Base-by-base conservation (phyloP, 23 tunicate species). In the Styela plicata region DNA sequence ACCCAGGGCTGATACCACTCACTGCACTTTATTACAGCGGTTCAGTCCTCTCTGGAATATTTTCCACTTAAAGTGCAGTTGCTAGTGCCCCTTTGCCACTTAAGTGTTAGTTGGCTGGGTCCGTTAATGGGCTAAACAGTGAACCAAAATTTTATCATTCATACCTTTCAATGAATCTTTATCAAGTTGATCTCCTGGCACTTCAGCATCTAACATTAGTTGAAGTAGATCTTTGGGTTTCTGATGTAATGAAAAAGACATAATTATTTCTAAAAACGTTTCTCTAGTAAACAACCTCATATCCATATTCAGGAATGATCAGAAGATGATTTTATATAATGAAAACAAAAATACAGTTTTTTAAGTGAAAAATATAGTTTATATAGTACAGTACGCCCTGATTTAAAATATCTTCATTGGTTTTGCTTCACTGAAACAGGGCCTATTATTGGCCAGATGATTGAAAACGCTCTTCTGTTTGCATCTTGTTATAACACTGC, bases 191-290 rank as follows among this genome's bases (percentile, higher is more conserved):
- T 82, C 53, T 24, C 86, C 87, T 26, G 85, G 25, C 0, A 91
- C 75, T 83, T 79, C 66, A 63, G 85, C 82, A 31, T 86, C 37
- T 36, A 91, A 73, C 97, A 91, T 86, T 19, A 83, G 28, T 84
- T 91, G 90, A 67, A 91, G 78, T 13, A 91, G 52, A 74, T 91
- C 97, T 5, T 79, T 73, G 71, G 84, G 52, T 70, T 33, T 29
- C 36, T 31, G 31, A 23, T 29, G 36, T 29, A 19, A 16, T 20
- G 17, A 7, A 22, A 23, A 73, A 29, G 5, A 30, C 36, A 31
- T 29, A 3, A 30, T 26, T 26, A 29, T 7, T 73, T 24, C n/a
- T 16, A 23, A 22, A 19, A 20, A 69, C 24, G n/a, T 69, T 16
- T 16, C 24, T 19, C n/a, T n/a, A n/a, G n/a, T n/a, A n/a, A n/a